Conservation (phyloP, 1,140 invertebrate species). For the Aethina tumida region DNA sequence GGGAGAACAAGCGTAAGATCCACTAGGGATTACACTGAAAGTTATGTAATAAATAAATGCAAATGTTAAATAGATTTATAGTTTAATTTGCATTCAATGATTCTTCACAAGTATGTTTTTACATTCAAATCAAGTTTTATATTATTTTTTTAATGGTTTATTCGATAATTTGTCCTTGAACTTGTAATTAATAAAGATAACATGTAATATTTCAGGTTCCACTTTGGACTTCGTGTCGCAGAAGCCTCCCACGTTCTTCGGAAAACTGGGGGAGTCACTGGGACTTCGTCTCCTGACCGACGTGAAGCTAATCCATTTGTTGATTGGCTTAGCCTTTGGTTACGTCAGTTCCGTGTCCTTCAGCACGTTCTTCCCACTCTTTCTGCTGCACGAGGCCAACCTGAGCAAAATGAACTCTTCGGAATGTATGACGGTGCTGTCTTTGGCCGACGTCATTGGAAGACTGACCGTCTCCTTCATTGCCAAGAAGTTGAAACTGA, state of each 20-base stretch:
- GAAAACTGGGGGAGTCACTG: slow-evolving; percentile 40
- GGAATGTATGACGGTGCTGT: slow-evolving; percentile 51
- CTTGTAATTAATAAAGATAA: not conserved
- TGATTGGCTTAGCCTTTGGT: slow-evolving; percentile 50
- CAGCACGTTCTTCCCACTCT: slow-evolving; percentile 57
- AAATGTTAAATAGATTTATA: no score
- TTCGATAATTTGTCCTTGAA: not conserved
- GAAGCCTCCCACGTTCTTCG: slow-evolving; percentile 9
- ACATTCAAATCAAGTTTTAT: no score
- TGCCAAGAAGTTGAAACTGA: slow-evolving; percentile 49
- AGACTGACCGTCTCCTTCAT: slow-evolving; percentile 51
- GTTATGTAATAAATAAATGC: no score
- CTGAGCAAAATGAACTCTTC: slow-evolving; percentile 47
- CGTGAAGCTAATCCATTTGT: slow-evolving; percentile 50
- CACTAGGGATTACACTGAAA: no score
- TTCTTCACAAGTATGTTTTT: no score
- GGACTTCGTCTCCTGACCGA: slow-evolving; percentile 53
- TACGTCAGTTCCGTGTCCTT: slow-evolving; percentile 60
- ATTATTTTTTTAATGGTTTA: not conserved
- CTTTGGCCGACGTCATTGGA: slow-evolving; percentile 53
- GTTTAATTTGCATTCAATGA: no score
- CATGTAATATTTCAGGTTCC: not conserved
- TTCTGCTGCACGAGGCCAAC: slow-evolving; percentile 43
- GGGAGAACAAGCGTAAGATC: no score
- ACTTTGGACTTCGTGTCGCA: no score